A percentile compares a stretch with the other conserved stretches of the same genome.
Conservation (phyloP, 2,888 invertebrate genomes). For the Frankliniella intonsa region DNA sequence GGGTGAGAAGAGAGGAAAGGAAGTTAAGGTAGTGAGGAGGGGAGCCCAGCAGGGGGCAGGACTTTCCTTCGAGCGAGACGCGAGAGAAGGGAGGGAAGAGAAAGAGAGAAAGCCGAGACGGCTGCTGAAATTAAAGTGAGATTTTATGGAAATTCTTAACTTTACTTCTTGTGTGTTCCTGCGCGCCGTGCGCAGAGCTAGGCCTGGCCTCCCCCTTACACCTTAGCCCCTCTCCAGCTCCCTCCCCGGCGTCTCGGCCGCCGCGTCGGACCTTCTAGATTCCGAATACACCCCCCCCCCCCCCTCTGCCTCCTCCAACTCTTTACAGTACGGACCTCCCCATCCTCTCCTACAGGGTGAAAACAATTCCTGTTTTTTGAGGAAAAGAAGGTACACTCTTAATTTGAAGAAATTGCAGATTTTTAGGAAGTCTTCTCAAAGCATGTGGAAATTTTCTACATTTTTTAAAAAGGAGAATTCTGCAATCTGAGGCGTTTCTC, state of each 20-base stretch:
- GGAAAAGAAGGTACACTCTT: no score
- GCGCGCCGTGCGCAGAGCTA: neutral
- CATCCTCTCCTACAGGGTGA: no score
- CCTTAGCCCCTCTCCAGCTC: neutral
- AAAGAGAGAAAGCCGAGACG: neutral
- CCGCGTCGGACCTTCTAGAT: no score
- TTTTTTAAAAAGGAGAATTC: no score
- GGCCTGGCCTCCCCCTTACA: neutral
- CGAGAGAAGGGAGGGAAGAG: no score
- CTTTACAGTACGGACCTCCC: neutral
- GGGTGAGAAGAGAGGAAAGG: neutral
- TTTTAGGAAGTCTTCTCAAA: no score
- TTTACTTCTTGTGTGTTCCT: constrained; percentile 16
- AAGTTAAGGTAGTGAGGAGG: neutral
- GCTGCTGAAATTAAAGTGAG: constrained; percentile 26
- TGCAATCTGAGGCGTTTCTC: no score
- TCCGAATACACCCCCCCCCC: neutral
- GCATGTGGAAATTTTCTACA: no score
- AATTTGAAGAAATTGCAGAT: no score
- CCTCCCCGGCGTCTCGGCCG: neutral
- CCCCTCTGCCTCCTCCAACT: neutral
- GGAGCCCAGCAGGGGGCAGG: no score
- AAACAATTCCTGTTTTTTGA: no score
- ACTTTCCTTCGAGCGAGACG: no score
- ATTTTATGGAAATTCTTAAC: constrained; percentile 27